Base-by-base conservation (phyloP, 2,113 vertebrate species). In the Hippocampus mohnikei region DNA sequence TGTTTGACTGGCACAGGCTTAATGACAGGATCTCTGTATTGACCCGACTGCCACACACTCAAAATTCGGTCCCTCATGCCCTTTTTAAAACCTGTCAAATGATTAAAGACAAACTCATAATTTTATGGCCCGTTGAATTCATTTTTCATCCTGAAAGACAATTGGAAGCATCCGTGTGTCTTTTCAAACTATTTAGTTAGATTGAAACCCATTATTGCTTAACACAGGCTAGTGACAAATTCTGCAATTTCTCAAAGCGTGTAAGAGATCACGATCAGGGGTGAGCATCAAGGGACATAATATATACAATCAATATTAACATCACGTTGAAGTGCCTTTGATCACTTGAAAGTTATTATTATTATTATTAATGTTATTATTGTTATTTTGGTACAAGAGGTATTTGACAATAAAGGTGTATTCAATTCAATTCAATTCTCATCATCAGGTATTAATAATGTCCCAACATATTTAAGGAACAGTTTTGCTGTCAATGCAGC, bases 1-100 rank as follows among this genome's bases (percentile, higher is more conserved):
- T 92, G 88, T 90, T 90, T 92, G 91, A 92, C 86, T 91, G 91
- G 87, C 91, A 90, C 85, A 79, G 81, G 77, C 88, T 88, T 91
- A 91, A 91, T 89, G 89, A 91, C 89, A 88, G 86, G 80, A 85
- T 85, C 88, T 84, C 81, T 29, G 80, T 90, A 91, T 92, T 90
- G 91, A 93, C 90, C 86, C 58, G 62, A 68, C 84, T 88, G 84
- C 82, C 85, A 87, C 81, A 88, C 81, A 74, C 80, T 84, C 78
- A 85, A 89, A 89, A 87, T 85, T 75, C 69, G 77, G 76, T 85
- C 82, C 86, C 78, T 72, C 75, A 83, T 67, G 48, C 79, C 86
- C 73, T 83, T 88, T 86, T 80, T 81, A 78, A 87, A 87, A 88
- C 75, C 82, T 75, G 73, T 88, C 78, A 83, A 85, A 89, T 78